Percentiles rank a stretch among this genome's conserved stretches.
phyloP scores from a whole-genome alignment of 2,113 vertebrate genomes.

The Nothobranchius kuhntae region DNA sequence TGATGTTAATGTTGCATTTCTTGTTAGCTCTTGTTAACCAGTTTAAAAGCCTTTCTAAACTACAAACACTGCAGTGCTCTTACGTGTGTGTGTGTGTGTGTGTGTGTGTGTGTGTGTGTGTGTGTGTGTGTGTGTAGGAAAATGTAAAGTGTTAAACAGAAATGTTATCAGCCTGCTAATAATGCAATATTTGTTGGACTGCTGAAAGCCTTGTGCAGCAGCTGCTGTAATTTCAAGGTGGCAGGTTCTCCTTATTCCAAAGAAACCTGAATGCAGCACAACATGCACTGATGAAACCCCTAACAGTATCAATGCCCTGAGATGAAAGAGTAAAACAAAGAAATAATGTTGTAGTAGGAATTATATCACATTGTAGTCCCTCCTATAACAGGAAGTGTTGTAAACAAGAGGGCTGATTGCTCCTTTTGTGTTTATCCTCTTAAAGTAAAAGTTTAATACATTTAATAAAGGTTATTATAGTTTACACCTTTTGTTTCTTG shows the following conservation, averaged over 20 bases:
- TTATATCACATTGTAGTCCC: conserved; percentile 1
- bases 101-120: too few relatives aligned
- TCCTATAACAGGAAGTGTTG: conserved; percentile 22
- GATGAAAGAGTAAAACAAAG: conserved; percentile 1
- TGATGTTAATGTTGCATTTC: conserved; percentile 6
- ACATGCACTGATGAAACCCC: neutral
- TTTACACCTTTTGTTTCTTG: neutral
- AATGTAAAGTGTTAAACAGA: neutral
- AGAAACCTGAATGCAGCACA: conserved; percentile 1
- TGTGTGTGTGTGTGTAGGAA: neutral
- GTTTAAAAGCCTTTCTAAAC: conserved; percentile 3
- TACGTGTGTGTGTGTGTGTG: neutral
- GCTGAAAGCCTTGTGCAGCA: conserved; percentile 4
- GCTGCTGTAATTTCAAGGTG: neutral
- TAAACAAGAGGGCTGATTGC: conserved; percentile 7
- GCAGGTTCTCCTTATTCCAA: neutral
- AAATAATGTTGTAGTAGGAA: neutral
- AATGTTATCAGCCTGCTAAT: neutral
- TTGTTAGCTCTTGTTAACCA: neutral
- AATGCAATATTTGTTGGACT: neutral
- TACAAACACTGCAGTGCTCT: conserved; percentile 15
- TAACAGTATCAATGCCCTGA: neutral
- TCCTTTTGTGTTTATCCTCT: conserved; percentile 37
- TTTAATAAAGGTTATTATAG: conserved; percentile 14
- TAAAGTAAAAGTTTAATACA: conserved; percentile 45